These are phyloP conservation scores for Odontophorus gujanensis DNA, from an alignment of 2,113 vertebrate genomes.

Conservation along the genomic window DNA sequence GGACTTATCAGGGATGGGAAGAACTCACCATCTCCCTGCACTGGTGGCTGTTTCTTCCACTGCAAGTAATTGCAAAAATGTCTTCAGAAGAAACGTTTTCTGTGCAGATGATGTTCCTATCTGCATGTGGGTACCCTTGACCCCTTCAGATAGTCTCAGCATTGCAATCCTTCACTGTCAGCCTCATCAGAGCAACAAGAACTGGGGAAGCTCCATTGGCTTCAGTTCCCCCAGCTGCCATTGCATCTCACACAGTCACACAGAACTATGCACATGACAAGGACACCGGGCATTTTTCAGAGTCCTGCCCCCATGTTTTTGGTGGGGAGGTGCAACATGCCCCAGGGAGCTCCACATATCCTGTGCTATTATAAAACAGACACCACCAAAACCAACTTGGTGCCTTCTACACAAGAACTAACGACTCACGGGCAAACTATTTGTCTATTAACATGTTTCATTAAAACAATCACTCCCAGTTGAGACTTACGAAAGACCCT, in stretches of 20 bases:
- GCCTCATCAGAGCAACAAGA: background rate
- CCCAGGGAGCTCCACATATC: background rate
- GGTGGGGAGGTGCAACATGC: background rate
- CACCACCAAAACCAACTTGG: background rate
- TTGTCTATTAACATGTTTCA: slow-evolving; percentile 49
- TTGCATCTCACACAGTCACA: background rate
- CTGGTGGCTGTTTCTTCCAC: background rate
- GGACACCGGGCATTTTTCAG: background rate
- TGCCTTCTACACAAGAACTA: background rate
- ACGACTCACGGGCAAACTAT: slow-evolving; percentile 26
- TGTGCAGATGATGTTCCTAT: background rate
- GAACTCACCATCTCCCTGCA: background rate
- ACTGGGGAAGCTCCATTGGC: background rate
- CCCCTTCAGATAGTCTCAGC: background rate
- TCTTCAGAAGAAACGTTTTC: background rate
- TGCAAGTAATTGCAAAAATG: background rate
- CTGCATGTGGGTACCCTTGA: background rate
- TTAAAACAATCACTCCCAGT: slow-evolving; percentile 26
- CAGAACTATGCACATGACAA: background rate
- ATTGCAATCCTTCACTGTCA: background rate
- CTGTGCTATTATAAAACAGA: background rate
- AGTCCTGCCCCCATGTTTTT: background rate
- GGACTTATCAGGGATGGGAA: background rate
- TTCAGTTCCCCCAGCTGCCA: background rate
- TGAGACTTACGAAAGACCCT: slow-evolving; percentile 9